Base-by-base conservation (phyloP, 2,797 vertebrate genomes). In the Myripristis jacobus region DNA sequence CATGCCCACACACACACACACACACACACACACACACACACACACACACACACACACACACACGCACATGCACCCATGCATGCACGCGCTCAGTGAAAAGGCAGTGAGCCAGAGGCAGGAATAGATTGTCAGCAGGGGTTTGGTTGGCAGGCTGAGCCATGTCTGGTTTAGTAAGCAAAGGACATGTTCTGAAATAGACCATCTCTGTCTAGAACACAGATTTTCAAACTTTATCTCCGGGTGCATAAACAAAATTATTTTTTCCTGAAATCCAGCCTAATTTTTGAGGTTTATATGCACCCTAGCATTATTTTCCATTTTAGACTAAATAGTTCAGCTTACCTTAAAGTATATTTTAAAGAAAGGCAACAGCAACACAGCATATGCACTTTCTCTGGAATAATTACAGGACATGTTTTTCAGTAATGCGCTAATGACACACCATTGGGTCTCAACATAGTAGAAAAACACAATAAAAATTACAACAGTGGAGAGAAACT, bases 101-200 rank as follows among this genome's bases (percentile, higher is more conserved):
- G 74, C 84, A 80, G 75, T 6, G 8, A 68, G 79, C 80, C 80
- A 80, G 75, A 48, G 66, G 73, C 73, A 81, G 72, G 66, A 83
- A 85, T 78, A 83, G 69, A 64, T 52, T 72, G 72, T 70, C 87
- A 88, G 80, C 77, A 80, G 75, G 84, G 71, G 72, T 81, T 77
- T 77, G 55, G 63, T 78, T 88, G 75, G 70, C 81, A 85, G 71
- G 51, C 67, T 55, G 62, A 53, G 68, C 11, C 1, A 47, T 68
- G 73, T 74, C 69, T 65, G 67, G 43, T 74, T 79, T 67, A 62
- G 52, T 74, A 66, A 66, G 67, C 67, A 74, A 60, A 78, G 55
- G 25, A 66, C 56, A 66, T 66, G 47, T 77, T 79, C 62, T 66
- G 52, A 77, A 83, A 77, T 60, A 69, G 31, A 75, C 24, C 44